Conservation (phyloP, 1,140 invertebrate species). For the Drosophila athabasca region DNA sequence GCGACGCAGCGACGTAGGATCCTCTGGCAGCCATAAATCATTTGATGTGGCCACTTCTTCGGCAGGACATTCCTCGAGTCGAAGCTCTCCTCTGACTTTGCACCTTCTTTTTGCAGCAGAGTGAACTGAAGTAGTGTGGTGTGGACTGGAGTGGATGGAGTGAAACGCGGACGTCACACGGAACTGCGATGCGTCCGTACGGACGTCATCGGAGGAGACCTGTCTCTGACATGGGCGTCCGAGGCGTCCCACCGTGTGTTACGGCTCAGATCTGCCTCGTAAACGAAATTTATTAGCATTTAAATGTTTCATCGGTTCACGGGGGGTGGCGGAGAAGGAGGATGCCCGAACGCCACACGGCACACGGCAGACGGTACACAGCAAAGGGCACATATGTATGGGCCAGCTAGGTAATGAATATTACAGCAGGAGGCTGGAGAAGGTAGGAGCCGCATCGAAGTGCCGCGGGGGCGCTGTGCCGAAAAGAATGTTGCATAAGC, state of each 20-base stretch:
- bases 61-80: conserved; percentile 17
- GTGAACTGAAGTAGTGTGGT: no score
- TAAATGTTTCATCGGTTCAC: conserved; percentile 54
- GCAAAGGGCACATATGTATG: conserved; percentile 35
- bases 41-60: conserved; percentile 45
- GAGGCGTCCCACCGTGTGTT: conserved; percentile 8
- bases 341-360: conserved; percentile 17
- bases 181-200: conserved; percentile 26
- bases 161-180: conserved; percentile 41
- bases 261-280: conserved; percentile 51
- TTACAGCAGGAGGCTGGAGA: conserved; percentile 33
- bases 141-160: no score
- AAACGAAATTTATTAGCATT: conserved; percentile 71
- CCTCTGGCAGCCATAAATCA: conserved; percentile 44
- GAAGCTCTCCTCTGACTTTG: conserved; percentile 42
- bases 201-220: conserved; percentile 62
- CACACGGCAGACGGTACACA: not conserved
- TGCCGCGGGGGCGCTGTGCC: conserved; percentile 35
- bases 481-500: conserved; percentile 64
- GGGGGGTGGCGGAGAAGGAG: conserved; percentile 4
- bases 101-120: conserved; percentile 41
- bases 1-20: no score
- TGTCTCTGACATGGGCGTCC: not conserved
- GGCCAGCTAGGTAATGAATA: conserved; percentile 62
- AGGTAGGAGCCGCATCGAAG: conserved; percentile 18